phyloP scores from a whole-genome alignment of 1,140 invertebrate species.

The Atta colombica region DNA sequence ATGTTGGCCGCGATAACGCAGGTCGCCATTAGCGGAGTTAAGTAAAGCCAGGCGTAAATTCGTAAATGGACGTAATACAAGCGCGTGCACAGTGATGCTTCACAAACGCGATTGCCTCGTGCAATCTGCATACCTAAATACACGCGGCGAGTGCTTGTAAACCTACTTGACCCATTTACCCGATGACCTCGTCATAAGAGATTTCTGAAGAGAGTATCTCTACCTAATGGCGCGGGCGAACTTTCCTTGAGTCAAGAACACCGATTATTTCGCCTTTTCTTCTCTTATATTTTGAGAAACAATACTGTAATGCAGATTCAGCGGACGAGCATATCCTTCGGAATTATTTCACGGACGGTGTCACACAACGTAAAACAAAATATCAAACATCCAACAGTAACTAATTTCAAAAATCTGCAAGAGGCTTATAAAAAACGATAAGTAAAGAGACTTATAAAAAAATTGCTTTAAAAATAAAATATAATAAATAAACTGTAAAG shows the following conservation, averaged over 20 bases:
- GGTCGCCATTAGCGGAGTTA: constrained; percentile 10
- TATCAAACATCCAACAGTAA: not conserved
- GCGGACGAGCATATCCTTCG: not conserved
- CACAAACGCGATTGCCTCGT: constrained; percentile 42
- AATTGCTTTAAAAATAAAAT: not conserved
- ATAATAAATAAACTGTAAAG: not conserved
- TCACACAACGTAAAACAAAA: not conserved
- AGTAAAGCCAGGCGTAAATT: constrained; percentile 58
- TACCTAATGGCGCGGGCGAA: constrained; percentile 63
- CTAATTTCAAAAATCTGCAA: not conserved
- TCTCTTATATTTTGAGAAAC: constrained; percentile 2
- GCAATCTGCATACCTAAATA: constrained; percentile 73
- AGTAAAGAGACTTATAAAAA: too few relatives aligned
- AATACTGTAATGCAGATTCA: constrained; percentile 22
- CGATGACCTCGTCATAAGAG: constrained; percentile 75
- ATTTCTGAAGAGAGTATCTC: constrained; percentile 67
- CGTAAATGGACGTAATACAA: constrained; percentile 62
- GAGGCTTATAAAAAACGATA: too few relatives aligned
- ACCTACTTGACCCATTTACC: constrained; percentile 80
- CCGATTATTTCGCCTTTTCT: constrained; percentile 36
- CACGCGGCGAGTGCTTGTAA: constrained; percentile 63
- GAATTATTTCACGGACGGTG: not conserved
- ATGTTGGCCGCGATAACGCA: not conserved
- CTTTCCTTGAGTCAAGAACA: constrained; percentile 43
- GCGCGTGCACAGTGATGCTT: constrained; percentile 45